Percentiles rank a stretch among this genome's conserved stretches.
These are phyloP conservation scores for Opisthograptis luteolata DNA, from an alignment of 2,888 invertebrate genomes.

Conservation along the genomic window DNA sequence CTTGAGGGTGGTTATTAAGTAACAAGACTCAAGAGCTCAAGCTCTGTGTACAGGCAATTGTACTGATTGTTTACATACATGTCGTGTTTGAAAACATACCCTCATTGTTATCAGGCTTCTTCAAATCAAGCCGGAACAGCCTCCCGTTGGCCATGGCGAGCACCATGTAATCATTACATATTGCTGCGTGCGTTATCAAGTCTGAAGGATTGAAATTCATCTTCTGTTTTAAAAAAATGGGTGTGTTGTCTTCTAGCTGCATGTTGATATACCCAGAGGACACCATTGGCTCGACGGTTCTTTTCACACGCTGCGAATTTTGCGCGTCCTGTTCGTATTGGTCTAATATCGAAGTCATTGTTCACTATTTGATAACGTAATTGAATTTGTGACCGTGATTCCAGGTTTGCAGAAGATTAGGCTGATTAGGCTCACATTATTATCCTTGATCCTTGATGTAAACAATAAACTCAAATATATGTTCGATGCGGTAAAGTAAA, in stretches of 20 bases:
- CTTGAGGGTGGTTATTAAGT: too few species aligned
- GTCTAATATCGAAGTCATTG: slow-evolving; percentile 93
- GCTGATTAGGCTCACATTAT: too few species aligned
- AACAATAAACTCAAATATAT: too few species aligned
- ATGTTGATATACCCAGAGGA: slow-evolving; percentile 82
- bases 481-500: too few species aligned
- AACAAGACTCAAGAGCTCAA: too few species aligned
- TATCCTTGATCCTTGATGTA: too few species aligned
- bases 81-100: too few species aligned
- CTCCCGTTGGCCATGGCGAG: slow-evolving; percentile 93
- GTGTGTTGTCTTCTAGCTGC: slow-evolving; percentile 88
- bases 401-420: too few species aligned
- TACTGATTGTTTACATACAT: too few species aligned
- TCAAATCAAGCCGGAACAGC: slow-evolving; percentile 91
- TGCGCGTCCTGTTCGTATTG: slow-evolving; percentile 93
- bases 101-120: slow-evolving; percentile 90
- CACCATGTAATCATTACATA: slow-evolving; percentile 92
- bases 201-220: slow-evolving; percentile 92
- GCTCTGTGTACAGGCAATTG: too few species aligned
- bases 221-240: slow-evolving; percentile 94
- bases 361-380: slow-evolving; percentile 26
- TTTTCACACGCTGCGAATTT: slow-evolving; percentile 65
- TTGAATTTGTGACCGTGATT: neutral
- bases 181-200: slow-evolving; percentile 91
- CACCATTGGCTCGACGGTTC: slow-evolving; percentile 71